Evolutionary conservation across 2,797 vertebrate genomes (phyloP).

Genomic region (Mastacembelus armatus): DNA sequence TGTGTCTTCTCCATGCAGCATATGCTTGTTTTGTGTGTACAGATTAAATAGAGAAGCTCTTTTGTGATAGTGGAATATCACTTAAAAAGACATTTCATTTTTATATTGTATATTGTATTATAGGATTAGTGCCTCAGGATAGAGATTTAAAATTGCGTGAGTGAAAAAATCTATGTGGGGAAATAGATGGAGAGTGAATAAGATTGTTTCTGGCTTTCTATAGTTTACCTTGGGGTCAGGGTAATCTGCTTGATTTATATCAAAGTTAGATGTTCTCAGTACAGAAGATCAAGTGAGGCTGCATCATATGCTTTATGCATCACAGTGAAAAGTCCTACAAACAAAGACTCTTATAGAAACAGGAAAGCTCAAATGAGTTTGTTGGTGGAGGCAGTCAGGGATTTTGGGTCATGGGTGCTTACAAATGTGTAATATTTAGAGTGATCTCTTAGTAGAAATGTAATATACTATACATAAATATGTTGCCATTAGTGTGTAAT

Average conservation of each 20-base stretch:
- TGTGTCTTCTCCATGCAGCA: constrained; percentile 5
- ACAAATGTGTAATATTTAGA: too few species aligned
- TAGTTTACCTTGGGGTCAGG: constrained; percentile 48
- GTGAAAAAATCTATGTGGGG: constrained; percentile 14
- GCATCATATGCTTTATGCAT: constrained; percentile 57
- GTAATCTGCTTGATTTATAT: constrained; percentile 59
- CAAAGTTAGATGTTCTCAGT: constrained; percentile 40
- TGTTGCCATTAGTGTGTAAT: too few species aligned
- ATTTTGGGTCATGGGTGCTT: constrained; percentile 12
- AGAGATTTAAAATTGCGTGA: constrained; percentile 29
- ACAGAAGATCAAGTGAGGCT: constrained; percentile 52
- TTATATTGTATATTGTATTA: neutral
- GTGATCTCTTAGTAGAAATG: too few species aligned
- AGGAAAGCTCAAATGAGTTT: constrained; percentile 15
- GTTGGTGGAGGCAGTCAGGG: constrained; percentile 11
- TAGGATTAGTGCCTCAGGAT: neutral
- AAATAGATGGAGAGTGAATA: constrained; percentile 5
- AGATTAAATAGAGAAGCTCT: neutral
- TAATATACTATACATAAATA: too few species aligned
- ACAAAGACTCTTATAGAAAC: constrained; percentile 47
- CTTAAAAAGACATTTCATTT: constrained; percentile 17
- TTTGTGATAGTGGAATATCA: constrained; percentile 6
- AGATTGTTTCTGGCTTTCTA: constrained; percentile 11
- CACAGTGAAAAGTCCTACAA: constrained; percentile 29
- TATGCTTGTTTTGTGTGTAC: neutral